Conservation (phyloP, 2,797 vertebrate genomes). For the Carcharodon carcharias region DNA sequence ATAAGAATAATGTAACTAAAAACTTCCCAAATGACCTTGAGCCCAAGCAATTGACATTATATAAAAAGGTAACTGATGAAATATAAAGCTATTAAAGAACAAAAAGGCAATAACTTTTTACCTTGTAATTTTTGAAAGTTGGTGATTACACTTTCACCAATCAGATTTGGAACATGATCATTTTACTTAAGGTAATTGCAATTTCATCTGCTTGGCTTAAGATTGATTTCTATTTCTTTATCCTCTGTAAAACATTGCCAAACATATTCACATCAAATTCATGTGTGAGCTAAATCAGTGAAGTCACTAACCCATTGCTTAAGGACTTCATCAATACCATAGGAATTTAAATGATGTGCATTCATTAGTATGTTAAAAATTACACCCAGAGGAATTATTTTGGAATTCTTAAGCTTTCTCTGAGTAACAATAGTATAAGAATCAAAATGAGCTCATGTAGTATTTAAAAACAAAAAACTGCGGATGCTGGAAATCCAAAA, state of each 20-base stretch:
- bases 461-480: too few species aligned
- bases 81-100: neutral
- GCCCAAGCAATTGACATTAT: neutral
- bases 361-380: neutral
- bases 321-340: neutral
- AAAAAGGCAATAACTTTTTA: neutral
- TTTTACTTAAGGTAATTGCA: neutral
- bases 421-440: neutral
- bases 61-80: neutral
- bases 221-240: neutral
- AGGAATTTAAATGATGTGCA: neutral
- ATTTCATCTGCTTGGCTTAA: neutral
- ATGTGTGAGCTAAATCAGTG: neutral
- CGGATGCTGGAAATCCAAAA: too few species aligned
- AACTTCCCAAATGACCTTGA: neutral
- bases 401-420: neutral
- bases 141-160: neutral
- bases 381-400: neutral
- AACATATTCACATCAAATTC: neutral
- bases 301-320: neutral
- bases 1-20: neutral
- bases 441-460: neutral
- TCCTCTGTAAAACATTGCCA: neutral
- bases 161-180: neutral
- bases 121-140: neutral